Evolutionary conservation across 1,140 invertebrate species (phyloP), one percentile per base, ranked within the genome.

Genomic region (Antheraea mylitta): DNA sequence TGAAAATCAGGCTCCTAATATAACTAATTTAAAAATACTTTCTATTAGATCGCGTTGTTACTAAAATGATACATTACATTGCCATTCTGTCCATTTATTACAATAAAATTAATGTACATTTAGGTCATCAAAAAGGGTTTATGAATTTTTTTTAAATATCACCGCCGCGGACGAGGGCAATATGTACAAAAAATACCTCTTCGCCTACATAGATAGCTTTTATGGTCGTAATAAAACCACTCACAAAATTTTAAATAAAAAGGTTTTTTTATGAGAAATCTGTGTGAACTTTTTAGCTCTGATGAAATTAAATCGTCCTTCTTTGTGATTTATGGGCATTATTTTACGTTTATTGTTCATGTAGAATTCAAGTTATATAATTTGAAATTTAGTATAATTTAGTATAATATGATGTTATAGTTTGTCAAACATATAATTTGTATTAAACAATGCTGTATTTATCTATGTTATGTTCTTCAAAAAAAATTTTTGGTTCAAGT

Each of bases 201-300:
- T 53, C 16, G 16, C 0, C 45, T 16, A n/a, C 16, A 53, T 13
- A 53, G 11, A 53, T 13, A 53, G 11, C 45, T 10, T 53, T 53
- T 53, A 53, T 16, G 45, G 13, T 1, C 45, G 13, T 53, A 53
- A 53, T 53, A 53, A 53, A 53, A 53, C 16, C 45, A 53, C 45
- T 53, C 45, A n/a, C 45, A 53, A 53, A 53, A 53, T 53, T 53
- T 53, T 0, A 53, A 53, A 53, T 53, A 16, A 53, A 53, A 53
- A 16, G 45, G 45, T 53, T 53, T n/a, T n/a, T 53, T 53, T 53
- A 53, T 53, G 45, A 53, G 45, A 53, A 53, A 53, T 53, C 45
- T 53, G 45, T 53, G 16, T 53, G 45, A 53, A 53, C 45, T 53
- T 53, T 53, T 53, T 53, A 6, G 11, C 45, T n/a, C 0, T 11